Evolutionary conservation across 2,888 invertebrate genomes (phyloP), one percentile per base, ranked within the genome.

Genomic region (Linhomoeus sp.): DNA sequence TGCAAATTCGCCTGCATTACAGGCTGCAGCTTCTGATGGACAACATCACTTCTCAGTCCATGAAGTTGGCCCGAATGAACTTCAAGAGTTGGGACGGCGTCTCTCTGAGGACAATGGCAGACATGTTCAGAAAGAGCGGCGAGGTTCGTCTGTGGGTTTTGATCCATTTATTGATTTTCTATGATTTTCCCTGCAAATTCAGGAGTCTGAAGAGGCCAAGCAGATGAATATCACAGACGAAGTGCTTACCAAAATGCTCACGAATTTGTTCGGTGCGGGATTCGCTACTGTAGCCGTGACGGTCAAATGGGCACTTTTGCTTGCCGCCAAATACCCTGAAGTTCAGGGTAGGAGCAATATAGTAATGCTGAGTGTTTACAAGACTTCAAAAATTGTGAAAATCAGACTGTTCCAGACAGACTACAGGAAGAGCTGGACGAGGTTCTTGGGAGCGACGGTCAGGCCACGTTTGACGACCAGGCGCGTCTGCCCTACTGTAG

Each of bases 261-360:
- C 35, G 3, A 40, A 36, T 23, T 9, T 48, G 12, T 50, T 50
- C 35, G 50, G 50, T 3, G 50, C 50, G 3, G 50, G 50, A 3
- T 50, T 50, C 36, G 50, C 20, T 25, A 50, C 50, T 17, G 45
- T 50, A 2, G 47, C 50, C 3, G 29, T 22, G 22, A 47, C 37
- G 22, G 24, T 39, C 19, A 25, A 35, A 19, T 50, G 50, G 50
- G 35, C 42, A 15, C 3, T 50, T 14, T 33, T 50, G 14, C 22
- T 45, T 5, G 3, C 41, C n/a, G 47, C 45, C 14, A 41, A 42
- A 15, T n/a, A 42, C 24, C 40, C 41, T 12, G 45, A 48, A 24
- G 12, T 35, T 24, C 50, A 50, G 29, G 35, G 26, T 33, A 22
- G n/a, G n/a, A n/a, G n/a, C n/a, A n/a, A n/a, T n/a, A n/a, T n/a